Base-by-base conservation (phyloP, 2,888 invertebrate genomes). In the Drosophila helvetica region DNA sequence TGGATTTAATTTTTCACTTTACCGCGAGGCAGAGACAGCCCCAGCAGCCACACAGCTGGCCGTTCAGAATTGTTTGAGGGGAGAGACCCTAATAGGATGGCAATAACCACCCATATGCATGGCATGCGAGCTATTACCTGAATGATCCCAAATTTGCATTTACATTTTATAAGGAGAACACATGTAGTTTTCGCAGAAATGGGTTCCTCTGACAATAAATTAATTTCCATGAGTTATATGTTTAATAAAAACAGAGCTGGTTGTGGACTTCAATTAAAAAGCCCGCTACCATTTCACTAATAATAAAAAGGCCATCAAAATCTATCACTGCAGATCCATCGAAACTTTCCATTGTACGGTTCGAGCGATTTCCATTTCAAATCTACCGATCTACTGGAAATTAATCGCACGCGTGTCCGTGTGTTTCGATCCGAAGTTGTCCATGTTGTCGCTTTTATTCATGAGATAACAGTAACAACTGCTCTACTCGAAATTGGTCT, bases 381-480 rank as follows among this genome's bases (percentile, higher is more conserved):
- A 74, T 87, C 78, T 81, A n/a, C 67, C 84, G 72, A 75, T 78
- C 74, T 66, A 53, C 71, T 62, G 51, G 65, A 67, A 69, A 62
- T 72, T 76, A 74, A 72, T 76, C 59, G 65, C 45, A 18, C 19
- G 17, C 30, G 15, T 27, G 17, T 52, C 30, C 1, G 15, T 38
- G 38, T 38, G n/a, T n/a, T 38, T 38, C 38, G n/a, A 38, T n/a
- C 15, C 57, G 33, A 45, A 27, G 64, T 54, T 69, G 71, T 68
- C 68, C 65, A 68, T 54, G 12, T 50, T 42, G 43, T 61, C 22
- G 22, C 33, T 52, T 57, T 67, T 67, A 87, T 83, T 79, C 80
- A 83, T 85, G 65, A 75, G 82, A 66, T 87, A 83, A 83, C 88
- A 70, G 86, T 75, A 77, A 75, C 77, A 55, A 79, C 74, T n/a